Percentiles rank a stretch among this genome's conserved stretches.
Conservation (phyloP, 2,888 invertebrate genomes). For the Sphaerophoria rueppellii region DNA sequence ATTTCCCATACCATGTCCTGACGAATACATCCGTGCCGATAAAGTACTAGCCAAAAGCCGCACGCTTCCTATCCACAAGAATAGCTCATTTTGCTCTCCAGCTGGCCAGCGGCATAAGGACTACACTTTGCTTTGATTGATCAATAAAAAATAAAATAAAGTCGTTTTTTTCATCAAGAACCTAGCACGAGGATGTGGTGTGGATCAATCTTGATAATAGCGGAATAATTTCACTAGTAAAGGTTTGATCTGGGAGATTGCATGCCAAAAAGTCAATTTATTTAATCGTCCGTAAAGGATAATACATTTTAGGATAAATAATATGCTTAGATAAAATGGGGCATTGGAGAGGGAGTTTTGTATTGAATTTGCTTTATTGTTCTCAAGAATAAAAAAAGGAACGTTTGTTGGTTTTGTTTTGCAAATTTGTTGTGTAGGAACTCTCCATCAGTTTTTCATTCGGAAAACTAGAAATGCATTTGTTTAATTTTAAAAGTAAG, state of each 20-base stretch:
- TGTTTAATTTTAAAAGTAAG: no score
- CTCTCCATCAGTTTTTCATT: no score
- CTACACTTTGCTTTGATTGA: constrained; percentile 46
- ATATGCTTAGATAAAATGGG: background rate
- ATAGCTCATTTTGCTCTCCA: constrained; percentile 4
- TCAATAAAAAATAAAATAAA: constrained; percentile 54
- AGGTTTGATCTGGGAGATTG: constrained; percentile 28
- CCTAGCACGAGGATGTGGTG: background rate
- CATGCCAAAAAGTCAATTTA: constrained; percentile 29
- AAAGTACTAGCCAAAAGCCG: background rate
- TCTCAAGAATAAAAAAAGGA: no score
- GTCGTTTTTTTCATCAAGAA: constrained; percentile 7
- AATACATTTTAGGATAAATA: background rate
- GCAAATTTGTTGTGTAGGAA: no score
- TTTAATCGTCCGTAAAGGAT: constrained; percentile 6
- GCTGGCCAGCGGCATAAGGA: background rate
- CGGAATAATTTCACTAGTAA: constrained; percentile 22
- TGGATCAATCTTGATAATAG: background rate
- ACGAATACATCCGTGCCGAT: background rate
- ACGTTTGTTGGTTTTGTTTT: no score
- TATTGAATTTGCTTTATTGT: no score
- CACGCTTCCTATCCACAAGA: background rate
- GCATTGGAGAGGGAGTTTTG: background rate
- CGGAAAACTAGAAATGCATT: no score
- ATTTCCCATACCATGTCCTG: background rate